Base-by-base conservation (phyloP, 1,140 invertebrate genomes). In the Drosophila ogumai region DNA sequence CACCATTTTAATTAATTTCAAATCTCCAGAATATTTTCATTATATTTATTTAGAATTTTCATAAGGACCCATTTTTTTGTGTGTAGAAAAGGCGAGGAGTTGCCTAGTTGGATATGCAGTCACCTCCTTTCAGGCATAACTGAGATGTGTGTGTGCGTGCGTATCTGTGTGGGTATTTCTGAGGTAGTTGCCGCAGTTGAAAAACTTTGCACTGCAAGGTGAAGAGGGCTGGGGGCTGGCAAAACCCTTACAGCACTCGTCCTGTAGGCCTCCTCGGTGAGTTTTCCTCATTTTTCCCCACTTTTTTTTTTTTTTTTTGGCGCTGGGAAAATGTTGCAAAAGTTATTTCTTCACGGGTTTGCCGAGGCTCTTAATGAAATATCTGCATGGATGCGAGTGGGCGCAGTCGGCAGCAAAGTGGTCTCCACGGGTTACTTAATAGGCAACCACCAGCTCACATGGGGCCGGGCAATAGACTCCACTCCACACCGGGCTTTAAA, bases 341-440 rank as follows among this genome's bases (percentile, higher is more conserved):
- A 88, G 80, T 87, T 87, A 82, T 87, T 87, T 87, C 82, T 87
- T 87, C 84, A 86, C 74, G 68, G 78, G 74, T 50, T 75, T 79
- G 69, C 64, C 76, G 59, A 38, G 75, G 68, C 82, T 79, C 82
- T 87, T 86, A 79, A 86, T 87, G 66, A 66, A 82, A 66, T 79
- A 67, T 81, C 71, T 65, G 44, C 40, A 63, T 52, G 56, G 44
- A 38, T 57, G 60, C 61, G 38, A 68, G 54, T 69, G 55, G 47
- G 55, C 43, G 73, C 75, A 78, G 73, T 71, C 77, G 64, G 58
- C 55, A 57, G 74, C 68, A 69, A 82, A 64, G 59, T 82, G 67
- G 71, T 67, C 66, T 77, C 54, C 52, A 63, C 34, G 71, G 73
- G 41, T 84, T 82, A 79, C 72, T 76, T 85, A 74, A 81, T 81